A percentile compares a stretch with the other conserved stretches of the same genome.
phyloP scores from a whole-genome alignment of 2,797 vertebrate species.

The Merluccius polli region DNA sequence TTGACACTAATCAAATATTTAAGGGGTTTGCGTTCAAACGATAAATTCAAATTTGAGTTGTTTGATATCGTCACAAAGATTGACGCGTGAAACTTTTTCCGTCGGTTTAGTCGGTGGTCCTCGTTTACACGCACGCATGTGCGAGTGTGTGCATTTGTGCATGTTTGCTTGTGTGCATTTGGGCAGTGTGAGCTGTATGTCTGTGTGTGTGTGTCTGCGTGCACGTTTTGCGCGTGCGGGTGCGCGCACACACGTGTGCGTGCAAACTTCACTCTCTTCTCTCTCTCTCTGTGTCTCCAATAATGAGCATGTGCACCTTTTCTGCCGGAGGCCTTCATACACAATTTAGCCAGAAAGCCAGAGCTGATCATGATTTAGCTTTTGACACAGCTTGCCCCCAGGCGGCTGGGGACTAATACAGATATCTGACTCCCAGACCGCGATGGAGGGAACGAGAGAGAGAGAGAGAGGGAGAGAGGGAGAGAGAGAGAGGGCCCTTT shows the following conservation, averaged over 20 bases:
- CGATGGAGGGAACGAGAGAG: slow-evolving; percentile 84
- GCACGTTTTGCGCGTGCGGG: slow-evolving; percentile 33
- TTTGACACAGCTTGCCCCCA: slow-evolving; percentile 98
- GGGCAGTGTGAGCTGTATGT: background rate
- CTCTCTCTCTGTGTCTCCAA: slow-evolving; percentile 88
- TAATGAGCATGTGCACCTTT: slow-evolving; percentile 99
- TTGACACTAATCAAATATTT: background rate
- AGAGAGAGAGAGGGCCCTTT: slow-evolving; percentile 91
- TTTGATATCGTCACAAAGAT: no score
- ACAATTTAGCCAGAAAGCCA: slow-evolving; percentile 99
- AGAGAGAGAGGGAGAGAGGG: slow-evolving; percentile 78
- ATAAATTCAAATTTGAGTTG: slow-evolving; percentile 21
- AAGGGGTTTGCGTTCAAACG: slow-evolving; percentile 29
- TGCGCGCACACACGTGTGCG: background rate
- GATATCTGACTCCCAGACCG: slow-evolving; percentile 99
- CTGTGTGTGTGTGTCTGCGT: slow-evolving; percentile 64
- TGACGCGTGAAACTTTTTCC: no score
- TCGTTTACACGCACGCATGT: no score
- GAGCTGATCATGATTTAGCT: slow-evolving; percentile 99
- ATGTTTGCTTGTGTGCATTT: slow-evolving; percentile 10
- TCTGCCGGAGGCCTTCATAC: slow-evolving; percentile 97
- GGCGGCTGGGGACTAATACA: slow-evolving; percentile 98
- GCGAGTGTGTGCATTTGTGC: slow-evolving; percentile 28
- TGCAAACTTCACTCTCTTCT: slow-evolving; percentile 68
- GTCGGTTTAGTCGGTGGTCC: no score